phyloP scores from a whole-genome alignment of 53 echinoderm and acorn worm genomes.

The Echinometra lucunter region DNA sequence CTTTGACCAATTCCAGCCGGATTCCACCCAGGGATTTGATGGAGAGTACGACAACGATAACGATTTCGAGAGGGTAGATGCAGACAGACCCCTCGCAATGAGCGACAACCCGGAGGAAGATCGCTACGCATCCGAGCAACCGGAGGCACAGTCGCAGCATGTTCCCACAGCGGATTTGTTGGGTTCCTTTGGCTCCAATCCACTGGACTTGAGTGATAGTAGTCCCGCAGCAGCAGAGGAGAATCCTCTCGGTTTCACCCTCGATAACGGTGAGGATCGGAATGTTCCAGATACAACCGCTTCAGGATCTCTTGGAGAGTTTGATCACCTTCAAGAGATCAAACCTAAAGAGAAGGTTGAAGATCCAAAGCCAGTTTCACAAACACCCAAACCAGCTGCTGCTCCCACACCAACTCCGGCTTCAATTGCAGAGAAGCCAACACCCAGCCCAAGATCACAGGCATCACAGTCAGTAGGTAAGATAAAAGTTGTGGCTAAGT shows the following conservation, averaged over 20 bases:
- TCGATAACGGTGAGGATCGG: not conserved
- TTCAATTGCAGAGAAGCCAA: constrained; percentile 47
- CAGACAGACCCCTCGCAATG: constrained; percentile 74
- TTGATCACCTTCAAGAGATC: constrained; percentile 64
- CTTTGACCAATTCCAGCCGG: constrained; percentile 71
- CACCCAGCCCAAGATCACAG: constrained; percentile 68
- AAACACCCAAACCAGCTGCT: constrained; percentile 35
- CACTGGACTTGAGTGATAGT: too few relatives aligned
- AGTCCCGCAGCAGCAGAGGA: not conserved
- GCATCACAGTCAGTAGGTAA: constrained; percentile 65
- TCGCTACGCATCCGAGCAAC: constrained; percentile 64
- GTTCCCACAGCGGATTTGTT: constrained; percentile 66
- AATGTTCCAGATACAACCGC: constrained; percentile 61
- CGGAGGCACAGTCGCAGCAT: constrained; percentile 59
- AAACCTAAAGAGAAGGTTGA: constrained; percentile 56
- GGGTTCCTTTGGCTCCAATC: constrained; percentile 62
- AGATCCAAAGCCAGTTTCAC: constrained; percentile 52
- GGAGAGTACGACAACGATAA: constrained; percentile 84
- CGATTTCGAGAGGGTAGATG: constrained; percentile 93
- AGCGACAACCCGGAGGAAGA: constrained; percentile 70
- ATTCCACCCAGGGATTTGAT: constrained; percentile 65
- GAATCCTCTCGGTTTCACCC: not conserved
- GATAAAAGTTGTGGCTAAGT: not conserved
- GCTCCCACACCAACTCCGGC: not conserved
- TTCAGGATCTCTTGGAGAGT: constrained; percentile 52